Evolutionary conservation across 2,797 vertebrate species (phyloP).

Genomic region (Remorina albescens): DNA sequence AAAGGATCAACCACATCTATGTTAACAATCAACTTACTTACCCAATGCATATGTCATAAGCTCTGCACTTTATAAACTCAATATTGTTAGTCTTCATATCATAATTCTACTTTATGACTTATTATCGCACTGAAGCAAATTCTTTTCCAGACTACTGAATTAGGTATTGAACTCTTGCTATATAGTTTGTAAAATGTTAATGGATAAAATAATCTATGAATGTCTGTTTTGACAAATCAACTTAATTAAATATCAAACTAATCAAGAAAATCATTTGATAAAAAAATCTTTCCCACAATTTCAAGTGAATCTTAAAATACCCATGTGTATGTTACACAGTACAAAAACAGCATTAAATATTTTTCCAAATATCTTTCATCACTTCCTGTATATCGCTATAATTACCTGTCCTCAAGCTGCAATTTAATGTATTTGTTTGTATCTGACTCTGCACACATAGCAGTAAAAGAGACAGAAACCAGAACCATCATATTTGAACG

Average conservation of each 20-base stretch:
- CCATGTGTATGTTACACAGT: neutral
- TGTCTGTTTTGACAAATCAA: constrained; percentile 2
- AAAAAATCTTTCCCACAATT: too few species aligned
- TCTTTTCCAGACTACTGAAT: neutral
- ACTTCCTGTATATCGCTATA: neutral
- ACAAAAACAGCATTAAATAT: neutral
- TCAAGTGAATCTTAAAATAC: neutral
- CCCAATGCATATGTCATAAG: neutral
- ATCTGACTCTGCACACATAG: too few species aligned
- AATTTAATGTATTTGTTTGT: neutral
- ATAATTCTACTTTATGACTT: neutral
- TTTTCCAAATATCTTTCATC: too few species aligned
- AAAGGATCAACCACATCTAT: neutral
- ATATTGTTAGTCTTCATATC: neutral
- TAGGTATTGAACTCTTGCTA: neutral
- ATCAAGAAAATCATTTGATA: constrained; percentile 2
- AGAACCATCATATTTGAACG: too few species aligned
- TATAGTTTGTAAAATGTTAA: neutral
- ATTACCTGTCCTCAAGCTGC: too few species aligned
- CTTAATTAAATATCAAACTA: neutral
- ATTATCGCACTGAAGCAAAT: neutral
- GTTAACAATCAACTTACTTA: neutral
- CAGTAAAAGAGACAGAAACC: too few species aligned
- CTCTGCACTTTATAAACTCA: neutral
- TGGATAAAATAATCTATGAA: neutral